Base-by-base conservation (phyloP, 2,888 invertebrate genomes). In the Diadromus collaris region DNA sequence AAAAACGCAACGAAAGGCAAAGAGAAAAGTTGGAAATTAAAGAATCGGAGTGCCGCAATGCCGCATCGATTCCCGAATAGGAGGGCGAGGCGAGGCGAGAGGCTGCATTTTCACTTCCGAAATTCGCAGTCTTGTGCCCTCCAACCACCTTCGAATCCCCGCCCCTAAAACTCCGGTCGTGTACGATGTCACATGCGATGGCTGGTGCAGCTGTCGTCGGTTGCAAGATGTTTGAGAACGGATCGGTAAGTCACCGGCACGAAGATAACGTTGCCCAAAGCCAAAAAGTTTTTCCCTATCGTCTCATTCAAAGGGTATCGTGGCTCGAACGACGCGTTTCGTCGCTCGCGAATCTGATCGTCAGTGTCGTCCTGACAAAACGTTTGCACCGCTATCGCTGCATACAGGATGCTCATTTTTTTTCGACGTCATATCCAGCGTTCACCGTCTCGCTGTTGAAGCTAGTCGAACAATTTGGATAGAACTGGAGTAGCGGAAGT, bases 401-500 rank as follows among this genome's bases (percentile, higher is more conserved):
- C 24, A 29, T 24, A 56, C 6, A 27, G 13, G 56, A 56, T 56
- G 56, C 29, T 29, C n/a, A 27, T 29, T 6, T 16, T 21, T n/a
- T 32, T 60, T 21, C 34, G 19, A 19, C 32, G 34, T 60, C 19
- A n/a, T 38, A 32, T 19, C n/a, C 56, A 27, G 27, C 27, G 9
- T 27, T 32, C 60, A 5, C 19, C 6, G 24, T 48, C 48, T 21
- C 0, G 32, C 32, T 21, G 3, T 38, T 7, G 19, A 34, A 34
- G 60, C 10, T 60, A 19, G 60, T 60, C 32, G 60, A 60, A 60
- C 34, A 60, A 32, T 60, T 60, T 48, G 32, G 34, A 24, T 34
- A 32, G 46, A 65, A 19, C 10, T 21, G 21, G 13, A 19, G 65
- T 65, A 65, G 32, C 21, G 21, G 19, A 51, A 65, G 65, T 51